phyloP scores from a whole-genome alignment of 2,797 vertebrate species.

The Xyrichtys novacula region DNA sequence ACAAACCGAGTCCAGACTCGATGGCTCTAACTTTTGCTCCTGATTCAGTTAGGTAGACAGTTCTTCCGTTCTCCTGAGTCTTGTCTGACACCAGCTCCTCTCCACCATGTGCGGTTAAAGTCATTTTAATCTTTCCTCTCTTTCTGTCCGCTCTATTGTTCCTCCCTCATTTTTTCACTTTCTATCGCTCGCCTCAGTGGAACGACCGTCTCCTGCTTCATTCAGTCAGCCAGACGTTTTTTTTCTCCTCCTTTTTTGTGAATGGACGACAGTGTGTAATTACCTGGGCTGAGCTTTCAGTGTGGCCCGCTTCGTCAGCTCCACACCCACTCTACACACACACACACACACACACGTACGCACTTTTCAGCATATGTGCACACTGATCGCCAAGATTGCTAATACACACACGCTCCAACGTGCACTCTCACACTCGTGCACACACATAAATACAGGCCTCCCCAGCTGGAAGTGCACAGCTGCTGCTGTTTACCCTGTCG shows the following conservation, averaged over 20 bases:
- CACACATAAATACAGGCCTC: constrained; percentile 81
- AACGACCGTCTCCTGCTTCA: constrained; percentile 22
- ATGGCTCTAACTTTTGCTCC: too few species aligned
- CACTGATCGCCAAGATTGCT: constrained; percentile 12
- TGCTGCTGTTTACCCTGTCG: constrained; percentile 89
- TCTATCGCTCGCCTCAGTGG: constrained; percentile 28
- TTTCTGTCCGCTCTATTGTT: constrained; percentile 8
- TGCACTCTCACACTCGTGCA: constrained; percentile 44
- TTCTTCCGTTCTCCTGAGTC: too few species aligned
- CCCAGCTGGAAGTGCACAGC: constrained; percentile 88
- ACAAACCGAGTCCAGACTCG: too few species aligned
- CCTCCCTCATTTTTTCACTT: constrained; percentile 45
- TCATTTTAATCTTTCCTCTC: constrained; percentile 2
- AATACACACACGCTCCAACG: constrained; percentile 54
- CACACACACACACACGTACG: constrained; percentile 49
- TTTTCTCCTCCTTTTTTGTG: constrained; percentile 65
- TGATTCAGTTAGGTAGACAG: too few species aligned
- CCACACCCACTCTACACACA: constrained; percentile 76
- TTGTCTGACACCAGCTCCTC: background rate
- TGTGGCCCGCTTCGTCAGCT: constrained; percentile 81
- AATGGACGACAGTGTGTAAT: constrained; percentile 81
- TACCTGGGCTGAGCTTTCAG: constrained; percentile 81
- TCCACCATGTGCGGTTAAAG: constrained; percentile 8
- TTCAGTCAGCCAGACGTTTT: constrained; percentile 44
- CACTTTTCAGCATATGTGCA: constrained; percentile 12